Percentiles rank a stretch among this genome's conserved stretches.
Conservation (phyloP, 2,797 vertebrate genomes). For the Hybognathus amarus region DNA sequence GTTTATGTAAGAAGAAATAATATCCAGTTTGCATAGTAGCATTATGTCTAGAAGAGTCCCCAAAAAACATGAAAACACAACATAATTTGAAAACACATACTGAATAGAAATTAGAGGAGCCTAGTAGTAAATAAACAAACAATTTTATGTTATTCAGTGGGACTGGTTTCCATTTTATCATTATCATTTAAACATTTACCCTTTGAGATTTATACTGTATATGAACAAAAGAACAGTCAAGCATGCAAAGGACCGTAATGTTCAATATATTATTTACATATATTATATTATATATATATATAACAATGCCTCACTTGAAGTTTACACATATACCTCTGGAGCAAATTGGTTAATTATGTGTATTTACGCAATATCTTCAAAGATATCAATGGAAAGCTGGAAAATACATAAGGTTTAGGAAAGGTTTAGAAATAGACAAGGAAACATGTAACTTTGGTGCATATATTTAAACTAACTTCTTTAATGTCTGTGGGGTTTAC, state of each 20-base stretch:
- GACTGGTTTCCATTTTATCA: not conserved
- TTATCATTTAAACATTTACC: not conserved
- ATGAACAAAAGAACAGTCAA: conserved; percentile 12
- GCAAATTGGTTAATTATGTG: not conserved
- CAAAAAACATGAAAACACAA: too few relatives aligned
- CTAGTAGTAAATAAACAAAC: conserved; percentile 6
- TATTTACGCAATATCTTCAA: conserved; percentile 1
- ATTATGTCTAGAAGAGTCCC: too few relatives aligned
- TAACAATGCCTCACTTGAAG: not conserved
- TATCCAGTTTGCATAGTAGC: too few relatives aligned
- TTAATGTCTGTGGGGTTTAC: not conserved
- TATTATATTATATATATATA: too few relatives aligned
- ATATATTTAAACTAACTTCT: not conserved
- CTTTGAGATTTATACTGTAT: not conserved
- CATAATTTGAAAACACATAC: too few relatives aligned
- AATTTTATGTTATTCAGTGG: not conserved
- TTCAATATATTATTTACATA: conserved; percentile 23
- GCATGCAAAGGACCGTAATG: not conserved
- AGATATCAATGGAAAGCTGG: not conserved
- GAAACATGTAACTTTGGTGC: not conserved
- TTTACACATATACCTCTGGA: not conserved
- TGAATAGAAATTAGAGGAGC: not conserved
- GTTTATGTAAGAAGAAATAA: too few relatives aligned
- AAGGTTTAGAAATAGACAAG: not conserved
- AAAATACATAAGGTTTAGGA: not conserved